Evolutionary conservation across 53 echinoderm and acorn worm species (phyloP).

Genomic region (Hippasteria phrygiana): DNA sequence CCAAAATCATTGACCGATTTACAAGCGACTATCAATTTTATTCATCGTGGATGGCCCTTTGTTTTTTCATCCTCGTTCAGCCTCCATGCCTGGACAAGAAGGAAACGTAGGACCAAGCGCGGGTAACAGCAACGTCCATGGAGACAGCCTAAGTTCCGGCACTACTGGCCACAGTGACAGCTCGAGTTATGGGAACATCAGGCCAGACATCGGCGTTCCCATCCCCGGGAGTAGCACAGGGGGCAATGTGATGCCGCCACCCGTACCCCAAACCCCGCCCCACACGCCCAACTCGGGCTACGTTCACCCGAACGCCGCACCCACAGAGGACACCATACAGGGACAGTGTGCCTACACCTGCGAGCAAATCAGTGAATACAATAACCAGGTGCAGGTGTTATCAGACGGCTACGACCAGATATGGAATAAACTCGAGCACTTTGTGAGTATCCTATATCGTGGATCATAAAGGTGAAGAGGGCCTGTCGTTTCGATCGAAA

Average conservation of each 20-base stretch:
- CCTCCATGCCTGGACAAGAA: constrained; percentile 36
- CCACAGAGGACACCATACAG: constrained; percentile 48
- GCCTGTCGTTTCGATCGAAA: no score
- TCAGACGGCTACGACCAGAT: constrained; percentile 68
- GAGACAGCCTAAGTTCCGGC: background rate
- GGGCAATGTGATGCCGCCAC: constrained; percentile 1
- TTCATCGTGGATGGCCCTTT: background rate
- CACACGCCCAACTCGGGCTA: constrained; percentile 23
- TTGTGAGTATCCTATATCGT: no score
- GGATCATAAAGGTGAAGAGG: no score
- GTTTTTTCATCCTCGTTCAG: background rate
- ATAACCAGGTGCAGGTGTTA: constrained; percentile 68
- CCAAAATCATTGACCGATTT: no score
- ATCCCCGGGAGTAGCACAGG: background rate
- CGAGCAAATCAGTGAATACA: constrained; percentile 67
- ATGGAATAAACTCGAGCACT: constrained; percentile 53
- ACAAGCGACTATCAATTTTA: no score
- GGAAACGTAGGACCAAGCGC: background rate
- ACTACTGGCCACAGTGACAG: constrained; percentile 28
- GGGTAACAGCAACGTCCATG: background rate
- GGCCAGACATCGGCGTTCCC: constrained; percentile 2
- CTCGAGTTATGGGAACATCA: constrained; percentile 14
- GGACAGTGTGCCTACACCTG: constrained; percentile 74
- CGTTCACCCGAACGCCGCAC: constrained; percentile 51
- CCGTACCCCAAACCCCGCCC: constrained; percentile 8